phyloP scores from a whole-genome alignment of 2,797 vertebrate species.

The Tinamus major region DNA sequence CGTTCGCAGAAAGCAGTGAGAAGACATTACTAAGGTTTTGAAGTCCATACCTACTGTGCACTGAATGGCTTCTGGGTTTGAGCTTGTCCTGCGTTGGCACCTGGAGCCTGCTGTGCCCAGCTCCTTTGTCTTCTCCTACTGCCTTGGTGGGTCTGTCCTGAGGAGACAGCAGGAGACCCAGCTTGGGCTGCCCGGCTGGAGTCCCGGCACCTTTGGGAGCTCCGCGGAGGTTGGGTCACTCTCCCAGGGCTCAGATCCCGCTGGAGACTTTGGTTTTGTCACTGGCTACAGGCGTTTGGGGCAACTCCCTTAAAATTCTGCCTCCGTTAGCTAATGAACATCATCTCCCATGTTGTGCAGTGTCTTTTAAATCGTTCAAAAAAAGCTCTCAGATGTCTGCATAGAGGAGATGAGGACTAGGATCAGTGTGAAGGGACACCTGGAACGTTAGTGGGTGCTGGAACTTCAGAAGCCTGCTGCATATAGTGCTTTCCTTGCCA shows the following conservation, averaged over 20 bases:
- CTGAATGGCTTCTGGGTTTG: background rate
- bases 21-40: background rate
- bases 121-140: background rate
- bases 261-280: background rate
- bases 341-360: background rate
- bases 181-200: background rate
- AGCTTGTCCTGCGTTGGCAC: slow-evolving; percentile 6
- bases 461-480: background rate
- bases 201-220: background rate
- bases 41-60: background rate
- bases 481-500: background rate
- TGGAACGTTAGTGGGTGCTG: background rate
- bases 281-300: background rate
- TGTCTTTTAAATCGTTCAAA: background rate
- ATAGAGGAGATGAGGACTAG: background rate
- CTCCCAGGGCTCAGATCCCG: background rate
- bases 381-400: background rate
- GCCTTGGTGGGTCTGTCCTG: background rate
- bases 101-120: background rate
- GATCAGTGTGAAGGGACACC: background rate
- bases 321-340: background rate
- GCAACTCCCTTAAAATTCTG: background rate
- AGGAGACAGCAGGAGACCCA: background rate
- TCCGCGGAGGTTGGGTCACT: background rate
- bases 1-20: background rate